Conservation (phyloP, 2,797 vertebrate genomes). For the Emys orbicularis region DNA sequence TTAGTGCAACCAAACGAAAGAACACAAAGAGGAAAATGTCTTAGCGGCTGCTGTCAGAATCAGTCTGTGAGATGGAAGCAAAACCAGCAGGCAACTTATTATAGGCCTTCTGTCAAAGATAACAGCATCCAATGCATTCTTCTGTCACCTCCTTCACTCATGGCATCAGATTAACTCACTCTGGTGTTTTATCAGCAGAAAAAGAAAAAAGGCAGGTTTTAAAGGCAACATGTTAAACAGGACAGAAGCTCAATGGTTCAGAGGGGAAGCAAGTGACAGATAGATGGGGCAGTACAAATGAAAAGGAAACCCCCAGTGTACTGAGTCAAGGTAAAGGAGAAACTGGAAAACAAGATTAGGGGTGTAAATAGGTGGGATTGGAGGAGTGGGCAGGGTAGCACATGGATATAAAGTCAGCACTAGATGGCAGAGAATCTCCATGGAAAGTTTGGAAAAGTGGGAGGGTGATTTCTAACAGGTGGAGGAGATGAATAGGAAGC, state of each 20-base stretch:
- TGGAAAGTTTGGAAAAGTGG: background rate
- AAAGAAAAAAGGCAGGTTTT: background rate
- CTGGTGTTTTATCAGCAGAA: background rate
- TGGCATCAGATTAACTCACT: background rate
- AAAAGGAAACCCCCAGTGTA: background rate
- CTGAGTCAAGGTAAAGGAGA: background rate
- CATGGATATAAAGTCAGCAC: background rate
- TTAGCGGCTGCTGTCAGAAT: background rate
- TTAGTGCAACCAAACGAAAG: background rate
- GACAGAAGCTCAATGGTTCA: background rate
- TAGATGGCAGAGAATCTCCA: background rate
- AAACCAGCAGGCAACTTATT: background rate
- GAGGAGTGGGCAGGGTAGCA: background rate
- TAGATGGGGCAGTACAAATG: background rate
- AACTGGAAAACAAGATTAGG: background rate
- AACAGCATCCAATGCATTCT: background rate
- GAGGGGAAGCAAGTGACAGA: background rate
- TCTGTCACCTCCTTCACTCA: background rate
- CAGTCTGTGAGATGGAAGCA: background rate
- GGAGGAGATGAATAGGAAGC: background rate
- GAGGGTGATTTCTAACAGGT: background rate
- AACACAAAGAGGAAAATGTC: background rate
- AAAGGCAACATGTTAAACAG: background rate
- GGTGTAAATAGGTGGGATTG: background rate
- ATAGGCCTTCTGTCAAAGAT: background rate